Evolutionary conservation across 1,140 invertebrate species (phyloP), one percentile per base, ranked within the genome.

Genomic region (Drosophila sechellia): DNA sequence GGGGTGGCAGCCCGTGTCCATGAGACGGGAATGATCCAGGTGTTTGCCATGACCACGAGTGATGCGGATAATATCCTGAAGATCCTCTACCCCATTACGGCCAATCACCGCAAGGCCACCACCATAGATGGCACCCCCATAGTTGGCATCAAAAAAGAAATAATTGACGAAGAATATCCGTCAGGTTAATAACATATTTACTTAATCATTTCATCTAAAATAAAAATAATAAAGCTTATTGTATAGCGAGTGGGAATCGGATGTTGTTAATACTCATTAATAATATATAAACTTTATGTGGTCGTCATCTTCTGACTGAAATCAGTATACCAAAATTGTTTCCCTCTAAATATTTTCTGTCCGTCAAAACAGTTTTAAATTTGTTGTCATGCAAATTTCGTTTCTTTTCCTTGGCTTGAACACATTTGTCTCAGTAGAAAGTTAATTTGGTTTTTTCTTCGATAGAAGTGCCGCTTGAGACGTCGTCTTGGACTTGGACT

Each of bases 401-500:
- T 27, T 10, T 13, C 4, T 12, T 3, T 22, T 25, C 25, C 15
- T 15, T 49, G 11, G 5, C 20, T 25, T 13, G 13, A 27, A n/a
- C 13, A n/a, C 13, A 27, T 15, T 37, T 25, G n/a, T 12, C 5
- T 48, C 13, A 5, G 20, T 2, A 17, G 6, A 22, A 50, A 20
- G 3, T 4, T 1, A n/a, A 11, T 37, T 52, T 27, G 35, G 25
- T 37, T 43, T 59, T 52, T 46, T 52, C 12, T 37, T 43, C 12
- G 34, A 59, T 63, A 61, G 35, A 57, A 53, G 43, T 69, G 42
- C 60, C 64, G 45, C 73, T 77, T 49, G 66, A 48, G 71, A 70
- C 53, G 49, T 22, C 56, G 65, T 77, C 71, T 69, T 64, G 65
- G 71, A 64, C 64, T 48, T 69, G 56, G 56, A 65, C 48, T 73